Evolutionary conservation across 2,888 invertebrate genomes (phyloP), one percentile per base, ranked within the genome.

Genomic region (Ephialtes manifestator): DNA sequence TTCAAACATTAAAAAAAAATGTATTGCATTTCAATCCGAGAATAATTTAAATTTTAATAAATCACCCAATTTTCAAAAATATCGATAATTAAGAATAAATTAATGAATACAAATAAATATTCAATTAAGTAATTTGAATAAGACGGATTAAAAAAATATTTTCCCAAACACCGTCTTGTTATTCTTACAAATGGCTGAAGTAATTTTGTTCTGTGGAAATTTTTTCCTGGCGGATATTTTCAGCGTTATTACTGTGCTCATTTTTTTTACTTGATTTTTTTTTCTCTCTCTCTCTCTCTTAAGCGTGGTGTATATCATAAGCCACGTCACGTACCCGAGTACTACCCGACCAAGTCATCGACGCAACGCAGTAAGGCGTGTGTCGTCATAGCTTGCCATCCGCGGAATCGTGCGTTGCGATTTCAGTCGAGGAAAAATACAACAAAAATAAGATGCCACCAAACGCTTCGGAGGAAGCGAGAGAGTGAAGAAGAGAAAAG

Each of bases 331-430:
- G 84, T 81, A 75, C 58, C 70, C 63, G 58, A 71, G 67, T 67
- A 53, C 53, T 71, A 75, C 10, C 15, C 67, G 31, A 53, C 67
- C 51, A 81, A 51, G 76, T 76, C 68, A 81, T 81, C 82, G 81
- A 86, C 79, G 76, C 84, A 81, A 79, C 75, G 65, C 53, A 83
- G 78, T 65, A 76, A 75, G 68, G 31, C 58, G 67, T 84, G 60
- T 81, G 86, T 71, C 86, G 86, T 86, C 84, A 86, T 74, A 82
- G 77, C 60, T 80, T 72, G 84, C 75, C 78, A 79, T 84, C 65
- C 82, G 82, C 63, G 77, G 76, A 84, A 77, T 80, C 75, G 67
- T 76, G 80, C 75, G 67, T 75, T 35, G 48, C 65, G 70, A 75
- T 68, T 79, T 58, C 55, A 67, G 70, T 58, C n/a, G 13, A 55